Conservation (phyloP, 2,113 vertebrate species). For the Misgurnus anguillicaudatus region DNA sequence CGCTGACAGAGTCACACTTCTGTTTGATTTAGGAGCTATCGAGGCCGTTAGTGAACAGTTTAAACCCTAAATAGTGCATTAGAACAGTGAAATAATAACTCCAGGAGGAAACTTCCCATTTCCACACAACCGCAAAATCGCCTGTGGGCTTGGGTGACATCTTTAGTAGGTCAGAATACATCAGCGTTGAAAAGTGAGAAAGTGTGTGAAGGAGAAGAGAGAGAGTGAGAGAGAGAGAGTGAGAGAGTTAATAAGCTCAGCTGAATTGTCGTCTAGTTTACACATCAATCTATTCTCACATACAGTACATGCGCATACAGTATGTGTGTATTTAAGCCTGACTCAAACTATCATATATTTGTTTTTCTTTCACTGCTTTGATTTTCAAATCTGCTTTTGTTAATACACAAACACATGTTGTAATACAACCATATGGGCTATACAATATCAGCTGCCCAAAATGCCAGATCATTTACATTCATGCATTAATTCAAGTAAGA, state of each 20-base stretch:
- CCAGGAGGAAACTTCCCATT: background rate
- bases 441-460: background rate
- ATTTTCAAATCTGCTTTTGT: background rate
- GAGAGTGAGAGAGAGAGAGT: background rate
- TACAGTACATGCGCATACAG: background rate
- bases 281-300: slow-evolving; percentile 3
- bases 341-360: background rate
- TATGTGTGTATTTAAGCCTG: background rate
- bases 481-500: too few species aligned
- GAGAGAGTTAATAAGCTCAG: slow-evolving; percentile 18
- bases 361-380: slow-evolving; percentile 7
- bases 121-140: background rate
- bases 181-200: background rate
- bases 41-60: slow-evolving; percentile 4
- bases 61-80: slow-evolving; percentile 14
- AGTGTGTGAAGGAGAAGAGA: background rate
- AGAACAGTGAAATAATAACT: slow-evolving; percentile 1
- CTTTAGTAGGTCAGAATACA: slow-evolving; percentile 37
- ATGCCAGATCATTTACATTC: background rate
- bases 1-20: background rate
- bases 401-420: background rate
- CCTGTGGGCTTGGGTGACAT: slow-evolving; percentile 25
- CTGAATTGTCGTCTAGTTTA: slow-evolving; percentile 11
- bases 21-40: slow-evolving; percentile 12
- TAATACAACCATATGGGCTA: background rate